Evolutionary conservation across 2,888 invertebrate genomes (phyloP).

Genomic region (Eupithecia subumbrata): DNA sequence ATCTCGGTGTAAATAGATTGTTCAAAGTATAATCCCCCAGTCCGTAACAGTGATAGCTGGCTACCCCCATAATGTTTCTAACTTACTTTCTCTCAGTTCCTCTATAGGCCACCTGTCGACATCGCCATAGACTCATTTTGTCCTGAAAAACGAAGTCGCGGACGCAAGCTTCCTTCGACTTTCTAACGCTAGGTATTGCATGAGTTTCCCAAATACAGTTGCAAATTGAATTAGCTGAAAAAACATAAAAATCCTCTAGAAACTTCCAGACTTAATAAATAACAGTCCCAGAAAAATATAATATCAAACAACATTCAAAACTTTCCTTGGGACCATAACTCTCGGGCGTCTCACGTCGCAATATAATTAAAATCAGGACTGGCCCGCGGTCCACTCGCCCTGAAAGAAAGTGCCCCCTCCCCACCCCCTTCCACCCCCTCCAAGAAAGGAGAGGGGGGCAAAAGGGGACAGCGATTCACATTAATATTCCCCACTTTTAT

Average conservation of each 20-base stretch:
- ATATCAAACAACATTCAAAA: constrained; percentile 59
- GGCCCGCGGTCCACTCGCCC: constrained; percentile 79
- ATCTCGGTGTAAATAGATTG: constrained; percentile 18
- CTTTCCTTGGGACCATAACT: constrained; percentile 71
- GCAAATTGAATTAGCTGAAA: constrained; percentile 13
- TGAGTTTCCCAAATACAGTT: not conserved
- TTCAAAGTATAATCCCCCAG: constrained; percentile 3
- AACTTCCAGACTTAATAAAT: constrained; percentile 34
- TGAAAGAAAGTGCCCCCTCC: constrained; percentile 71
- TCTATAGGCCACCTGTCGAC: not conserved
- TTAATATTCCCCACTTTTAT: constrained; percentile 85
- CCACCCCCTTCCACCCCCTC: constrained; percentile 47
- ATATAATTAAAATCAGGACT: constrained; percentile 84
- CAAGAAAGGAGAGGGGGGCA: constrained; percentile 49
- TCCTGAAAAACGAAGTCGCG: not conserved
- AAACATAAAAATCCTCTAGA: constrained; percentile 7
- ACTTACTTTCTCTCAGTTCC: not conserved
- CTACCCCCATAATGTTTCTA: not conserved
- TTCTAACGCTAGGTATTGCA: not conserved
- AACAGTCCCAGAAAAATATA: constrained; percentile 43
- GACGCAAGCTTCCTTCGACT: not conserved
- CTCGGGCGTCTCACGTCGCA: constrained; percentile 73
- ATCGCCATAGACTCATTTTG: not conserved
- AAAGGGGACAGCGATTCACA: constrained; percentile 73
- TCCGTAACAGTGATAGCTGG: not conserved